Conservation (phyloP, 2,113 vertebrate species). For the Notechis scutatus region DNA sequence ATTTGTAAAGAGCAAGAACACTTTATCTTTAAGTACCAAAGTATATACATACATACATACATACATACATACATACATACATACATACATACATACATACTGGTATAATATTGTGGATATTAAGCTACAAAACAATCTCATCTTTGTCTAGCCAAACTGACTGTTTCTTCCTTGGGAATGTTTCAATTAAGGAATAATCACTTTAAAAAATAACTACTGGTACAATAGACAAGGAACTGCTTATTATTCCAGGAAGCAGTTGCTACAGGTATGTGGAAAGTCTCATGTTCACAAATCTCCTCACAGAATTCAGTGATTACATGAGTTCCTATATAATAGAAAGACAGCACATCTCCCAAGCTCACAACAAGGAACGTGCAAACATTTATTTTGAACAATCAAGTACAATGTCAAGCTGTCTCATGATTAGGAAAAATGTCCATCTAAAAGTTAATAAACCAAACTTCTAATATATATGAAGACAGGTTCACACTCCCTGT, state of each 20-base stretch:
- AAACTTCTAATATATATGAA: neutral
- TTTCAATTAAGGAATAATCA: neutral
- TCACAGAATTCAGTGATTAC: neutral
- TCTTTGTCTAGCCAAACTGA: neutral
- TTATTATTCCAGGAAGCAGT: neutral
- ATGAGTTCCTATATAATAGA: neutral
- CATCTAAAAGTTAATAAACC: constrained; percentile 41
- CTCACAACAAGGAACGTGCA: neutral
- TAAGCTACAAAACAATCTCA: neutral
- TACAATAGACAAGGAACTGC: neutral
- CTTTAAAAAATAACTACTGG: neutral
- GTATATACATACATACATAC: neutral
- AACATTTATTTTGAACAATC: neutral
- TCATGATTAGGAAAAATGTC: neutral
- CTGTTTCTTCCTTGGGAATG: neutral
- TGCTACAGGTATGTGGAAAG: neutral
- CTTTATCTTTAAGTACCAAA: neutral
- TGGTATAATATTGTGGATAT: neutral
- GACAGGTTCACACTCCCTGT: constrained; percentile 60
- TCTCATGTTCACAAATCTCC: neutral
- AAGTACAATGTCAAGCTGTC: neutral
- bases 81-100: neutral
- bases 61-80: neutral
- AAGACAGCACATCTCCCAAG: neutral
- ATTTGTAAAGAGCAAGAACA: neutral